Evolutionary conservation across 2,113 vertebrate genomes (phyloP), one percentile per base, ranked within the genome.

Genomic region (Ancistrus triradiatus): DNA sequence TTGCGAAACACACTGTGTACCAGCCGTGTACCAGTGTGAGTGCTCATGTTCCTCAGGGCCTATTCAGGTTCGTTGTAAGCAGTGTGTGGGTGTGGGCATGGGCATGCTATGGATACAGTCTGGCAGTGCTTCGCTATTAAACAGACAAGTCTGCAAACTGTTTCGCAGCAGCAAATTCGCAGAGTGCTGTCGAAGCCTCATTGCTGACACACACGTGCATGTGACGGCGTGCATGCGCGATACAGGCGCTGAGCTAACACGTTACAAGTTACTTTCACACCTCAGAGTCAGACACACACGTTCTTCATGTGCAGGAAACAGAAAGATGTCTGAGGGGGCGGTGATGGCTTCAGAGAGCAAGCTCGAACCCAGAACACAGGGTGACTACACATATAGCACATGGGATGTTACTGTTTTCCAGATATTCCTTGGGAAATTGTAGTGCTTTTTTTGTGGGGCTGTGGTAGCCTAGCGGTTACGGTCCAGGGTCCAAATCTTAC

Each of bases 281-380:
- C 44, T 52, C 2, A 3, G 15, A 49, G 62, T 52, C 60, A 69
- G 72, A 62, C 69, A 66, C 69, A 69, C 63, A 72, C 55, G 58
- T 27, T 40, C 47, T 40, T 63, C 37, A 74, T 59, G 63, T 46
- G 53, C 48, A 48, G 19, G 9, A 24, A 62, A 49, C 21, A 44
- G 43, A 33, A 47, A 62, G 14, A 42, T 25, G 46, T 33, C 37
- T 31, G 24, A 15, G 31, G 37, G 33, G 24, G 8, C 27, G 15
- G 18, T 1, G 28, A 38, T 58, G 33, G 59, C 14, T 53, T 35
- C 38, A 13, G 19, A 51, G 15, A 18, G 47, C 27, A 46, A 52
- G 15, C 7, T 25, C 58, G 52, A 21, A 55, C 42, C 47, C 44
- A 33, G 21, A 27, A 43, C 42, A 18, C 11, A 47, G 35, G 33